These are phyloP conservation scores for Basileuterus tristriatus DNA, from an alignment of 2,797 vertebrate genomes.

Conservation along the genomic window DNA sequence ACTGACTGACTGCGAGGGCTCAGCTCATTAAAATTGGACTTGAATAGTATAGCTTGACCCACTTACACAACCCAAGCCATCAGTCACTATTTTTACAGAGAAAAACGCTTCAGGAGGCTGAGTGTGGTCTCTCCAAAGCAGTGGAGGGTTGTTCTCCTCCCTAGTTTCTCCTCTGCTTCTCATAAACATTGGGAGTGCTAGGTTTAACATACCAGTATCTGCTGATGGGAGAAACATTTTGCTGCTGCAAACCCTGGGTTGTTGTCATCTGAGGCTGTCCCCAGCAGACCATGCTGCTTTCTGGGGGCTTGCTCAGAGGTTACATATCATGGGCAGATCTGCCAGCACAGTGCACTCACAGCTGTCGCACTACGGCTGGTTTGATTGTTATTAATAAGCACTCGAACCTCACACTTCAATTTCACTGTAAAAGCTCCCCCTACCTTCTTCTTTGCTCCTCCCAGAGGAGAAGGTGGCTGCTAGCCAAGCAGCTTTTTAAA, in stretches of 20 bases:
- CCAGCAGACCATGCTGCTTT: not conserved
- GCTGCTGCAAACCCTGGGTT: not conserved
- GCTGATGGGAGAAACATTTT: not conserved
- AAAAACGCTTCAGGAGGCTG: not conserved
- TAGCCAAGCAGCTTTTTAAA: not conserved
- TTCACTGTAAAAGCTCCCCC: not conserved
- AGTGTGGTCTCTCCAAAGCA: not conserved
- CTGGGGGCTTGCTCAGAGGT: not conserved
- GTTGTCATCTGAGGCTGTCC: not conserved
- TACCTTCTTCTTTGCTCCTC: not conserved
- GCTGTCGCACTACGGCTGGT: fast-evolving
- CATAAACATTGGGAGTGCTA: not conserved
- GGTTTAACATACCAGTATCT: not conserved
- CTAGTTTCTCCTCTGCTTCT: not conserved
- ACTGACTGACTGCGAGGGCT: not conserved
- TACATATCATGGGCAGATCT: fast-evolving
- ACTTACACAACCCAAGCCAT: not conserved
- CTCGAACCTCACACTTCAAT: not conserved
- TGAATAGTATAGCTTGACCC: not conserved
- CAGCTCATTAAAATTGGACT: not conserved
- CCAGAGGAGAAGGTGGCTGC: not conserved
- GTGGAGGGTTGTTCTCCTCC: not conserved
- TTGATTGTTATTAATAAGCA: not conserved
- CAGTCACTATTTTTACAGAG: not conserved
- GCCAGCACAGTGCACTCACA: not conserved